Evolutionary conservation across 2,888 invertebrate species (phyloP), one percentile per base, ranked within the genome.

Genomic region (Vesta saturnalis): DNA sequence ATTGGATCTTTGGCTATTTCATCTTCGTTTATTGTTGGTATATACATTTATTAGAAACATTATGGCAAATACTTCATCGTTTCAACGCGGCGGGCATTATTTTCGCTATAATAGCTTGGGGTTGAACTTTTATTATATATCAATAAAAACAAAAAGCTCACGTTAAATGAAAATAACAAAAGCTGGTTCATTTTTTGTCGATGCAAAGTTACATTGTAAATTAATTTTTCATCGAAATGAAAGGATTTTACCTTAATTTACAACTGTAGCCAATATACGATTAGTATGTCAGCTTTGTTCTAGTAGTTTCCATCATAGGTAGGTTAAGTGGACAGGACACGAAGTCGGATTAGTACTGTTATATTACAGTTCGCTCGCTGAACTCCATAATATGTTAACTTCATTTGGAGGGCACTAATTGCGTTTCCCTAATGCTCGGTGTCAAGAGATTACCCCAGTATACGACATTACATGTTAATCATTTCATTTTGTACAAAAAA

Each of bases 31-130:
- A 75, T 75, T 74, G 70, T 70, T 46, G 70, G 66, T 54, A 72
- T 73, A 70, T 68, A 72, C 69, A 73, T 74, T 75, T 74, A 74
- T 74, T 72, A 73, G 72, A 67, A 72, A 69, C 66, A 72, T 74
- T 73, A 74, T 65, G 64, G 64, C 64, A 65, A 62, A 69, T 69
- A 61, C 69, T 61, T 69, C 64, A 60, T 65, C 60, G 61, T 62
- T 64, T 64, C 58, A 46, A 35, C 47, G 61, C 30, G 49, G 21
- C 56, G 19, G 60, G 55, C 58, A 60, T 64, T 56, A 64, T 64
- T 56, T 58, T 56, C n/a, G 35, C 49, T 52, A 64, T 68, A 64
- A 68, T 64, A 47, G 60, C 59, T n/a, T 18, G 30, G 49, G 46
- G 57, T 30, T 60, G 47, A 52, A 60, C 22, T 68, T 68, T 68